Evolutionary conservation across 2,888 invertebrate species (phyloP).

Genomic region (Acronicta alni): DNA sequence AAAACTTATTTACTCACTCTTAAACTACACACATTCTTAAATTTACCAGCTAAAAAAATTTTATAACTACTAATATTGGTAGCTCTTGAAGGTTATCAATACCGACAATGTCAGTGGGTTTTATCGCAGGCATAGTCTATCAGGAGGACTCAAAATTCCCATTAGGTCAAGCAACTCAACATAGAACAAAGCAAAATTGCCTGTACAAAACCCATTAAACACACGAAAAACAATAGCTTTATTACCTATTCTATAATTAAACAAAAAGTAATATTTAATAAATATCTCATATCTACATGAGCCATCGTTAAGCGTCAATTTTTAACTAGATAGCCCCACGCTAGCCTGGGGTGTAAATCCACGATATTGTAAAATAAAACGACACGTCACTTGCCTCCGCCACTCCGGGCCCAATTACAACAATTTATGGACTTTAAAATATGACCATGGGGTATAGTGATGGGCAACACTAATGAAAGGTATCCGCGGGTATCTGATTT

Average conservation of each 20-base stretch:
- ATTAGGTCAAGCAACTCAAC: background rate
- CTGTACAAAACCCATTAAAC: conserved; percentile 20
- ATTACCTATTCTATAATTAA: conserved; percentile 29
- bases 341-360: conserved; percentile 4
- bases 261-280: conserved; percentile 38
- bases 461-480: conserved; percentile 2
- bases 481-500: conserved; percentile 22
- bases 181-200: conserved; percentile 9
- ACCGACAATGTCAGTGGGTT: no score
- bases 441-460: conserved; percentile 48
- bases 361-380: conserved; percentile 39
- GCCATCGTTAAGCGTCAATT: conserved; percentile 35
- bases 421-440: conserved; percentile 61
- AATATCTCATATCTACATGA: conserved; percentile 31
- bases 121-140: background rate
- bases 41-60: no score
- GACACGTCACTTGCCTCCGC: conserved; percentile 40
- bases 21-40: no score
- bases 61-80: no score
- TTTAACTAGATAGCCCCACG: conserved; percentile 30
- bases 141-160: background rate
- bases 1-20: no score
- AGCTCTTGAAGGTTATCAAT: no score
- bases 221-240: conserved; percentile 16
- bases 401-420: conserved; percentile 53